These are phyloP conservation scores for Ailurus styani DNA, from an alignment of 2,113 vertebrate genomes.

Conservation along the genomic window DNA sequence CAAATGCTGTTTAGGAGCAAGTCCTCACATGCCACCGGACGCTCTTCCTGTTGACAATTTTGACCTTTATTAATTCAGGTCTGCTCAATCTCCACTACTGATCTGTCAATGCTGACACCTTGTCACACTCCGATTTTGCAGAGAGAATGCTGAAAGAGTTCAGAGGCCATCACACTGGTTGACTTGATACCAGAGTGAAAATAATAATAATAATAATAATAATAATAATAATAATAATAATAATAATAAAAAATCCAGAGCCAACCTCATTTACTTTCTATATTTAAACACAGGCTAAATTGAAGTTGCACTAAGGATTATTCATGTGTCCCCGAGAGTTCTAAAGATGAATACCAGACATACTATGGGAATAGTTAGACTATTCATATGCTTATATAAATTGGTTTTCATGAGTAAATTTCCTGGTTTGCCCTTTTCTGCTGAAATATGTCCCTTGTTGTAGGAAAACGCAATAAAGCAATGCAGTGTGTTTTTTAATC, in stretches of 20 bases:
- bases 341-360: conserved; percentile 54
- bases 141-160: conserved; percentile 77
- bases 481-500: conserved; percentile 56
- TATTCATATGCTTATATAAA: conserved; percentile 63
- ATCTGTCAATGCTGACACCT: conserved; percentile 82
- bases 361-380: not conserved
- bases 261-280: conserved; percentile 33
- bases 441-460: conserved; percentile 53
- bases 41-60: conserved; percentile 79
- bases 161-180: conserved; percentile 64
- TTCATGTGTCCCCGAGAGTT: conserved; percentile 45
- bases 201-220: conserved; percentile 32
- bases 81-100: conserved; percentile 76
- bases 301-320: conserved; percentile 47
- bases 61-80: conserved; percentile 88
- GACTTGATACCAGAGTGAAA: conserved; percentile 60
- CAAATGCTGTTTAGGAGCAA: conserved; percentile 47
- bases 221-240: conserved; percentile 19
- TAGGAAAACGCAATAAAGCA: conserved; percentile 69
- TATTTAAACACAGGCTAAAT: conserved; percentile 34
- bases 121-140: conserved; percentile 81
- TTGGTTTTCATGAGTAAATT: conserved; percentile 65
- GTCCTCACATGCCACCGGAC: conserved; percentile 69
- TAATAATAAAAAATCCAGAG: not conserved
- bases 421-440: conserved; percentile 71